Evolutionary conservation across 2,797 vertebrate species (phyloP).

Genomic region (Arvicola amphibius): DNA sequence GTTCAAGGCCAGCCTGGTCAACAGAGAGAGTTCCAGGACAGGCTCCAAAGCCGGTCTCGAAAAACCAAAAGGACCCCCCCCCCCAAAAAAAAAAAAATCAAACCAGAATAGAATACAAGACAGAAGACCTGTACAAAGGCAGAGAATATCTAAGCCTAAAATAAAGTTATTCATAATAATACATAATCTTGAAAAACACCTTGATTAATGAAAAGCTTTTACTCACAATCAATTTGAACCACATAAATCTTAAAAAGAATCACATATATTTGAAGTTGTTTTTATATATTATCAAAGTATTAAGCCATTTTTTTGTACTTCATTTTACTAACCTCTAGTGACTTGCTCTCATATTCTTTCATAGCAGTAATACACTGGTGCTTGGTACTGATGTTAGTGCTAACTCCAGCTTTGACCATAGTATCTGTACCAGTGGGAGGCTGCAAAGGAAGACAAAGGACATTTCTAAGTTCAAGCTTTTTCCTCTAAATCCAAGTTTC

Average conservation of each 20-base stretch:
- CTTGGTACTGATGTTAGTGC: conserved; percentile 98
- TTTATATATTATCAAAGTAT: conserved; percentile 51
- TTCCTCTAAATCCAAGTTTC: not conserved
- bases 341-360: conserved; percentile 99
- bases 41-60: too few species aligned
- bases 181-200: conserved; percentile 12
- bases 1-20: too few species aligned
- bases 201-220: not conserved
- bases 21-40: too few species aligned
- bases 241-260: conserved; percentile 36
- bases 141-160: not conserved
- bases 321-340: conserved; percentile 92
- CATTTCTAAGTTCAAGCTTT: conserved; percentile 39
- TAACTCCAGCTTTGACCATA: conserved; percentile 97
- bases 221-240: conserved; percentile 10
- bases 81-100: not conserved
- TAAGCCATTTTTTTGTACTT: not conserved
- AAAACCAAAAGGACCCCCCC: too few species aligned
- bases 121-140: not conserved
- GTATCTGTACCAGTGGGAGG: conserved; percentile 96
- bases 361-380: conserved; percentile 99
- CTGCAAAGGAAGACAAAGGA: conserved; percentile 84
- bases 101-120: not conserved
- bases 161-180: not conserved
- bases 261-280: conserved; percentile 3